phyloP scores from a whole-genome alignment of 2,797 vertebrate species.

The Prionace glauca region DNA sequence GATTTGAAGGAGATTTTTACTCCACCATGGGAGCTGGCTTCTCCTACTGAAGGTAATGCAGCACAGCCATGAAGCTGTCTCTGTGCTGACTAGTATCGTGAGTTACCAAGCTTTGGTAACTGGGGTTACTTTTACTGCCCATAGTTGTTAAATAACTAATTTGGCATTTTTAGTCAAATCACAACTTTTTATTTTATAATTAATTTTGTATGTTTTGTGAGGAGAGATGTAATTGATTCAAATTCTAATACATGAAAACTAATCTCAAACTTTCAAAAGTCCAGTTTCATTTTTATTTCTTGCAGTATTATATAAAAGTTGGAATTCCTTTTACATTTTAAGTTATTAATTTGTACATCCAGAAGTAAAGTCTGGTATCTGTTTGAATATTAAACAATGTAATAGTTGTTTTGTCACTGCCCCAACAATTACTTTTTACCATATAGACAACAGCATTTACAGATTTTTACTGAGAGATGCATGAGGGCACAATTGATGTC shows the following conservation, averaged over 20 bases:
- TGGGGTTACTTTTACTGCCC: conserved; percentile 47
- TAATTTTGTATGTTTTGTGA: conserved; percentile 41
- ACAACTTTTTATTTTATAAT: conserved; percentile 45
- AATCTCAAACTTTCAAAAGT: not conserved
- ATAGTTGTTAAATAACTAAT: conserved; percentile 48
- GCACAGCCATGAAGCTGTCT: conserved; percentile 41
- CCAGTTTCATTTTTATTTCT: not conserved
- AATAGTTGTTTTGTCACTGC: too few species aligned
- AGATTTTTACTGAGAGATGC: not conserved
- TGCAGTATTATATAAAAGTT: not conserved
- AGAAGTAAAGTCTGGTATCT: not conserved
- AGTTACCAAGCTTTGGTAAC: conserved; percentile 37
- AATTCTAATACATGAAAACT: not conserved
- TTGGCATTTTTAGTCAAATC: conserved; percentile 43
- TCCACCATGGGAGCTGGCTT: conserved; percentile 64
- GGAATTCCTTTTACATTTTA: not conserved
- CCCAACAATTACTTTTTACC: not conserved
- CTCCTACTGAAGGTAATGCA: conserved; percentile 64
- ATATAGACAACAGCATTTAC: not conserved
- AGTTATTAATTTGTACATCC: not conserved
- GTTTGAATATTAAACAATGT: not conserved
- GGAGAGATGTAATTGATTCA: not conserved
- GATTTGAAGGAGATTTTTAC: conserved; percentile 70
- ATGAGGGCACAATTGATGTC: not conserved
- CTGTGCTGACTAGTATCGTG: conserved; percentile 43